A percentile compares a stretch with the other conserved stretches of the same genome.
These are phyloP conservation scores for Belonocnema kinseyi DNA, from an alignment of 1,140 invertebrate genomes.

Conservation along the genomic window DNA sequence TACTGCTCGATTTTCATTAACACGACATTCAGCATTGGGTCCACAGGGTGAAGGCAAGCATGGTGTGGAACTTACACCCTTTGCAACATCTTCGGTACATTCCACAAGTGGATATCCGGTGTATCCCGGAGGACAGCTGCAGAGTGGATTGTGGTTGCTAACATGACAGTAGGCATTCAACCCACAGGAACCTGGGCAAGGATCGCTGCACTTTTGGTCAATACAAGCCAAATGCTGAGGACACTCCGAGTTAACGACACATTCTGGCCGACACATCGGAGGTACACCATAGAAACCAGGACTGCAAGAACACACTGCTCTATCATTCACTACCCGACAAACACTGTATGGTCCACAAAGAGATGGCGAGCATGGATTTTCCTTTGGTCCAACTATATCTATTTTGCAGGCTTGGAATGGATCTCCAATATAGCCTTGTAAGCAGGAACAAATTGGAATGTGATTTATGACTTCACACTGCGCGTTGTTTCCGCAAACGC, in stretches of 20 bases:
- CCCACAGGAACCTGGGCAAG: conserved; percentile 88
- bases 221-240: conserved; percentile 84
- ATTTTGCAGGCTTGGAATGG: conserved; percentile 86
- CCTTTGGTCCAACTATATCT: conserved; percentile 54
- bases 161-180: conserved; percentile 87
- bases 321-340: conserved; percentile 82
- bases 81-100: conserved; percentile 82
- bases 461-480: conserved; percentile 88
- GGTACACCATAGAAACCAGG: conserved; percentile 85
- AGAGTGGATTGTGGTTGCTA: conserved; percentile 89
- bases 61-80: conserved; percentile 72
- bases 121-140: conserved; percentile 84
- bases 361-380: conserved; percentile 86
- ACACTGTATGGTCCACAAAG: conserved; percentile 89
- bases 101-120: conserved; percentile 89
- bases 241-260: conserved; percentile 87
- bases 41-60: conserved; percentile 90
- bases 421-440: conserved; percentile 86
- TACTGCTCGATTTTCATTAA: conserved; percentile 81
- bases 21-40: conserved; percentile 85
- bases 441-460: conserved; percentile 86
- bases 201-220: conserved; percentile 87
- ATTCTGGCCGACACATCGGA: conserved; percentile 86
- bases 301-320: conserved; percentile 87
- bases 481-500: conserved; percentile 87